Conservation (phyloP, 2,888 invertebrate genomes). For the Drosophila paramelanica region DNA sequence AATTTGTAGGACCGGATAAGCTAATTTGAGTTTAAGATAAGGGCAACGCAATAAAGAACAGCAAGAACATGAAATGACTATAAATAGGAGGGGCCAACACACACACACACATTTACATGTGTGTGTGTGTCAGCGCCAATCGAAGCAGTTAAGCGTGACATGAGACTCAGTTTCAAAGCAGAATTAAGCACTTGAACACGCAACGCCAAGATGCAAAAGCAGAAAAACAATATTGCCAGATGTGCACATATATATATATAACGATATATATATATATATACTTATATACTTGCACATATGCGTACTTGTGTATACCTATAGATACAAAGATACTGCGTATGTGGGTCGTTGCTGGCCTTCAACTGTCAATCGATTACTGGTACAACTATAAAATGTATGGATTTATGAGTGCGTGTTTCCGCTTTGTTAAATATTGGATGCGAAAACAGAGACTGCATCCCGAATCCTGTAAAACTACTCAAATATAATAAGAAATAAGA, state of each 20-base stretch:
- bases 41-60: constrained; percentile 7
- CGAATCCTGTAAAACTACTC: neutral
- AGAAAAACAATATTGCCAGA: constrained; percentile 20
- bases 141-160: constrained; percentile 54
- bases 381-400: constrained; percentile 5
- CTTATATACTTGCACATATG: constrained; percentile 6
- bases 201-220: constrained; percentile 50
- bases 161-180: constrained; percentile 42
- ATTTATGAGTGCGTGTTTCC: constrained; percentile 38
- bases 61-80: constrained; percentile 27
- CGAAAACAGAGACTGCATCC: neutral
- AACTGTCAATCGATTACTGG: constrained; percentile 59
- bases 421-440: constrained; percentile 5
- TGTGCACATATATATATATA: constrained; percentile 22
- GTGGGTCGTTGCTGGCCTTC: constrained; percentile 64
- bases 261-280: neutral
- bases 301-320: neutral
- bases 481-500: neutral
- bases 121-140: constrained; percentile 35
- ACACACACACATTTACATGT: neutral
- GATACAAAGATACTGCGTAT: constrained; percentile 47
- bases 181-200: constrained; percentile 67
- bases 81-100: constrained; percentile 26
- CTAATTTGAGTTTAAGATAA: neutral
- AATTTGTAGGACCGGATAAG: neutral